Conservation (phyloP, 92 coral and sea anemone genomes). For the Montipora capitata region DNA sequence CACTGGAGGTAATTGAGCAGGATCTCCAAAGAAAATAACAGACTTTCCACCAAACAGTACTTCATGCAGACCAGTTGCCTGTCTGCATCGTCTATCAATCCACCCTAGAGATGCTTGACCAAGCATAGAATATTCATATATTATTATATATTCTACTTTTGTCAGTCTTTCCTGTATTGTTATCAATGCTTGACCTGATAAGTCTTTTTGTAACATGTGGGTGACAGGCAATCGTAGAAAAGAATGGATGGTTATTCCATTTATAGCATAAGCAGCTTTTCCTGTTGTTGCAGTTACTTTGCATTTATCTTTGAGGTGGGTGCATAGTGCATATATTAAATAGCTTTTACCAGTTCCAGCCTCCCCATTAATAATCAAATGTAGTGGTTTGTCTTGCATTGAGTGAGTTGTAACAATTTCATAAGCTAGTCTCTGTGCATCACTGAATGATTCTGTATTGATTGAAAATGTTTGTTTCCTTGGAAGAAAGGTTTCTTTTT, state of each 20-base stretch:
- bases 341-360: constrained; percentile 65
- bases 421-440: too few species aligned
- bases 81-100: constrained; percentile 60
- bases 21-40: constrained; percentile 57
- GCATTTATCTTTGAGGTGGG: constrained; percentile 52
- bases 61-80: constrained; percentile 61
- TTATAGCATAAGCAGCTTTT: constrained; percentile 64
- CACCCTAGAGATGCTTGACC: constrained; percentile 63
- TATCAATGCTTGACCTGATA: constrained; percentile 57
- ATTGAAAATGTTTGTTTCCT: constrained; percentile 35
- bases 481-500: constrained; percentile 13
- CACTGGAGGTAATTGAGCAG: too few species aligned
- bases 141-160: constrained; percentile 23
- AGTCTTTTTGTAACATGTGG: constrained; percentile 62
- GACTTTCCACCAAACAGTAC: constrained; percentile 57
- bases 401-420: too few species aligned
- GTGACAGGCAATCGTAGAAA: constrained; percentile 67
- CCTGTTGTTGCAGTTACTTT: constrained; percentile 68
- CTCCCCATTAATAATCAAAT: constrained; percentile 54
- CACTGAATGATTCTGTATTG: constrained; percentile 62
- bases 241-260: constrained; percentile 74
- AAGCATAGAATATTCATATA: constrained; percentile 65
- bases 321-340: constrained; percentile 47
- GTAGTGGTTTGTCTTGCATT: too few species aligned
- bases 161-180: constrained; percentile 54